phyloP scores from a whole-genome alignment of 2,888 invertebrate genomes.

The Drosophila demipolita region DNA sequence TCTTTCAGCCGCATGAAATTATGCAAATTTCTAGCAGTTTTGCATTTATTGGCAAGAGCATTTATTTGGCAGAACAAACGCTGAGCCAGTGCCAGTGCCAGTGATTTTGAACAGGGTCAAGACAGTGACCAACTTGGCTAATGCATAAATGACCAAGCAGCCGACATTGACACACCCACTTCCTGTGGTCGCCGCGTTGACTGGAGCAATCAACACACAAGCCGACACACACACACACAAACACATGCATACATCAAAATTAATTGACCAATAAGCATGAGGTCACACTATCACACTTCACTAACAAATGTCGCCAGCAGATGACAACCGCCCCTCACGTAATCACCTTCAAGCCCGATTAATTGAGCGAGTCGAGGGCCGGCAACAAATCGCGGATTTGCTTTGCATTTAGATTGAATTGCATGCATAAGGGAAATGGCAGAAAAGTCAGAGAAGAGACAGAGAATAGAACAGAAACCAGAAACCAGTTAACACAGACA shows the following conservation, averaged over 20 bases:
- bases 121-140: not conserved
- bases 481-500: constrained; percentile 44
- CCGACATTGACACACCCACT: constrained; percentile 4
- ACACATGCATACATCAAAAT: constrained; percentile 46
- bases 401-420: constrained; percentile 63
- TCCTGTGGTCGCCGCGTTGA: constrained; percentile 6
- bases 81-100: not conserved
- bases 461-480: not conserved
- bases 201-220: constrained; percentile 31
- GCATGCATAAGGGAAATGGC: constrained; percentile 24
- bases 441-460: not conserved
- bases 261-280: constrained; percentile 48
- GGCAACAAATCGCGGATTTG: constrained; percentile 22
- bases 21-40: constrained; percentile 44
- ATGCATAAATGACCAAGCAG: constrained; percentile 22
- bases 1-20: constrained; percentile 33
- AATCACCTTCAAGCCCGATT: constrained; percentile 20
- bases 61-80: constrained; percentile 1
- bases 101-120: not conserved
- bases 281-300: constrained; percentile 14
- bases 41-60: constrained; percentile 14
- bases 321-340: not conserved
- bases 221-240: not conserved
- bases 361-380: constrained; percentile 44
- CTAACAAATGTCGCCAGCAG: constrained; percentile 4